Evolutionary conservation across 1,140 invertebrate genomes (phyloP).

Genomic region (Platyura marginata): DNA sequence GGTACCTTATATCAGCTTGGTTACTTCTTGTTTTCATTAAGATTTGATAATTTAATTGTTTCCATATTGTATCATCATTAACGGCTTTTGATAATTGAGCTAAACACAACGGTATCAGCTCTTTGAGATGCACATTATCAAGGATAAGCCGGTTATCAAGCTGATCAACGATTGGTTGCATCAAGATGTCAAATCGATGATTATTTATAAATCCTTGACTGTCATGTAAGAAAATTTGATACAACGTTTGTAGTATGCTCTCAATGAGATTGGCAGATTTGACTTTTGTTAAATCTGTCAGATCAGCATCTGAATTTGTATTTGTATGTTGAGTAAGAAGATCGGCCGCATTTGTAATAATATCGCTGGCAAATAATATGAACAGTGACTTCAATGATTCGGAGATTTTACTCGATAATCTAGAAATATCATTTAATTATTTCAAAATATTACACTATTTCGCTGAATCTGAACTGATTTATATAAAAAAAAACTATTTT

Average conservation of each 20-base stretch:
- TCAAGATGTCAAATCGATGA: conserved; percentile 62
- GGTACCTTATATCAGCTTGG: conserved; percentile 36
- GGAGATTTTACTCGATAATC: conserved; percentile 55
- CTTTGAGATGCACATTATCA: conserved; percentile 32
- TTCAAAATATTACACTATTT: too few relatives aligned
- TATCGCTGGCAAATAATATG: conserved; percentile 69
- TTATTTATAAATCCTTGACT: conserved; percentile 65
- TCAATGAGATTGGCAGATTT: conserved; percentile 39
- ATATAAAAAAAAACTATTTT: too few relatives aligned
- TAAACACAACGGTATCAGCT: conserved; percentile 56
- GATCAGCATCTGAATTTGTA: conserved; percentile 15
- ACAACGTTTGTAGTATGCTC: conserved; percentile 51
- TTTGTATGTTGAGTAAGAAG: conserved; percentile 40
- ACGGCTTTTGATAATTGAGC: conserved; percentile 62
- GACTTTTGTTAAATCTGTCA: conserved; percentile 29
- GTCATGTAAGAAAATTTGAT: conserved; percentile 65
- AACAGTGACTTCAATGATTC: conserved; percentile 74
- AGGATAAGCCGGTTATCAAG: conserved; percentile 54
- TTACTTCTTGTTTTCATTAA: conserved; percentile 68
- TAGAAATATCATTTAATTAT: too few relatives aligned
- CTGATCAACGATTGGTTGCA: conserved; percentile 77
- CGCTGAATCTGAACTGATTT: too few relatives aligned
- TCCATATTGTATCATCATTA: conserved; percentile 72
- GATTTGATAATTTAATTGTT: conserved; percentile 75
- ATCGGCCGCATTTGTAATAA: conserved; percentile 58